Evolutionary conservation across 1,140 invertebrate genomes (phyloP), one percentile per base, ranked within the genome.

Genomic region (Zaprionus taronus): DNA sequence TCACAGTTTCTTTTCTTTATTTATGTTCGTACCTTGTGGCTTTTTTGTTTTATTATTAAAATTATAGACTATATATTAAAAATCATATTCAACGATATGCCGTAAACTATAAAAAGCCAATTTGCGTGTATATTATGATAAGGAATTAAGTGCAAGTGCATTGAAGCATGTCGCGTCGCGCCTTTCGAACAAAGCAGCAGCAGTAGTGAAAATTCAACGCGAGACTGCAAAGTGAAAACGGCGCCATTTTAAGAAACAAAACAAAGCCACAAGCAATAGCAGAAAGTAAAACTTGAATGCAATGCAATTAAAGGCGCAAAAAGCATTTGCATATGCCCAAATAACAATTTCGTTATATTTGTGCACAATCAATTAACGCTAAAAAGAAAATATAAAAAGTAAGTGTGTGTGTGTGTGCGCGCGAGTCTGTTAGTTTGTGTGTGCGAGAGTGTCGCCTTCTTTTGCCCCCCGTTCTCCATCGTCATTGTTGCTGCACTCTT

Each of bases 211-310:
- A 81, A 83, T 75, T 79, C 63, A 69, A 79, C 55, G 71, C 74
- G 62, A 72, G 69, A 72, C 74, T 77, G 74, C 74, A 49, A 65
- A 66, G 79, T 84, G 83, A 90, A 92, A 92, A 92, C 91, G 91
- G 91, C 91, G 91, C 91, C 91, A 92, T 92, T 92, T 92, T 92
- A 91, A 87, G 85, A 91, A 90, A 69, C 84, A 89, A 80, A 83
- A 81, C 85, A 86, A 73, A 87, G 85, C 83, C 68, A 87, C 69
- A 67, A 72, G 79, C 72, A 66, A 81, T 77, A 64, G 64, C 67
- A 70, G 69, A 55, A 58, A 67, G 61, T 63, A 84, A 81, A 72
- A 79, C 77, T 74, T 78, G 77, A 90, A 81, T 85, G 85, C 85
- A 74, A 85, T 89, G 85, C 65, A 80, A 77, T 67, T 77, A 49